A percentile compares a stretch with the other conserved stretches of the same genome.
Conservation (phyloP, 1,140 invertebrate species). For the Diachasma alloeum region DNA sequence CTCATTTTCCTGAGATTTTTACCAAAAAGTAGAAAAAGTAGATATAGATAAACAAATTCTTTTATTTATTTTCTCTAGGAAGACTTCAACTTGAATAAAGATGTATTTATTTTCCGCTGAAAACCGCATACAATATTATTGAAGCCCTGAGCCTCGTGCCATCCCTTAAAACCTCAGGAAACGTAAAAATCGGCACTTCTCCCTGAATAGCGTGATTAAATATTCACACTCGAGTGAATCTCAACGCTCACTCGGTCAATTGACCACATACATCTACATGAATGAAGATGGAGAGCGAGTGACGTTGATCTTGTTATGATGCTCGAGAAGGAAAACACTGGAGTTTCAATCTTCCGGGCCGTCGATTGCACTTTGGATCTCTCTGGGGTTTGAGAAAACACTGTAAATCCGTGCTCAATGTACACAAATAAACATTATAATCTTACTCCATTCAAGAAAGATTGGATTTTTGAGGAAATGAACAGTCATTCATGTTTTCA, state of each 20-base stretch:
- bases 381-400: not conserved
- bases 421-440: conserved; percentile 30
- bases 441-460: not conserved
- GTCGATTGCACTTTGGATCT: conserved; percentile 13
- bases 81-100: too few species aligned
- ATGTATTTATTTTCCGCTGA: too few species aligned
- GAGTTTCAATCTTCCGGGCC: conserved; percentile 11
- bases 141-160: not conserved
- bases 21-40: too few species aligned
- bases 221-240: not conserved
- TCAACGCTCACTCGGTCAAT: not conserved
- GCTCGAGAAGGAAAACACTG: conserved; percentile 1
- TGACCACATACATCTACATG: not conserved
- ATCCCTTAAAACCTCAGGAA: not conserved
- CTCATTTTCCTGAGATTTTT: too few species aligned
- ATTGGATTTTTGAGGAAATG: not conserved
- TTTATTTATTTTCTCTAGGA: too few species aligned
- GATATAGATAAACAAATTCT: too few species aligned
- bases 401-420: conserved; percentile 16
- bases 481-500: not conserved
- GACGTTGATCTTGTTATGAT: conserved; percentile 18
- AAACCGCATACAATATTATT: too few species aligned
- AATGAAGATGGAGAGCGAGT: not conserved
- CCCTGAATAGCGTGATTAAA: not conserved
- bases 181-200: not conserved